These are phyloP conservation scores for Andrena cerasifolii DNA, from an alignment of 1,140 invertebrate genomes.

Conservation along the genomic window DNA sequence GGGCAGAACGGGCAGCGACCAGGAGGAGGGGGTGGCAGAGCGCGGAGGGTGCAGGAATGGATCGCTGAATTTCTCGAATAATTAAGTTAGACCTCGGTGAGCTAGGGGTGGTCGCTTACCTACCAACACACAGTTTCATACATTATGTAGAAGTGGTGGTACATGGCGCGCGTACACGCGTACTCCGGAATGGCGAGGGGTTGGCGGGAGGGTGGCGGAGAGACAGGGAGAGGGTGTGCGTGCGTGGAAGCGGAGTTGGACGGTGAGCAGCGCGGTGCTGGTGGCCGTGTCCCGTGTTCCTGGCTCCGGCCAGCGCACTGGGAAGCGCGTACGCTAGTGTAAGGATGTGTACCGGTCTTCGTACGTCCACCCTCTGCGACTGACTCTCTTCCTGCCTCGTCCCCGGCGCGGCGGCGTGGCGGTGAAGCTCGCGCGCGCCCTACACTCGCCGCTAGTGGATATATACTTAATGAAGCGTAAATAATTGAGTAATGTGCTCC, in stretches of 20 bases:
- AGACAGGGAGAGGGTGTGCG: background rate
- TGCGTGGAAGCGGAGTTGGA: slow-evolving; percentile 30
- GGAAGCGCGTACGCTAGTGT: slow-evolving; percentile 17
- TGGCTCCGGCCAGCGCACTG: slow-evolving; percentile 8
- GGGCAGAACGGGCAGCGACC: slow-evolving; percentile 34
- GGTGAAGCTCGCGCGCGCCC: slow-evolving; percentile 68
- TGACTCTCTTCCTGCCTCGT: slow-evolving; percentile 36
- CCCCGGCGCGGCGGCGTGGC: slow-evolving; percentile 50
- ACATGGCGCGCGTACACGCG: slow-evolving; percentile 62
- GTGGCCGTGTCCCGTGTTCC: slow-evolving; percentile 50
- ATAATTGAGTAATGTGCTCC: slow-evolving; percentile 83
- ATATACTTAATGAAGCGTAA: slow-evolving; percentile 83
- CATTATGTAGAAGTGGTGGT: slow-evolving; percentile 78
- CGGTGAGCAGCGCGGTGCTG: slow-evolving; percentile 40
- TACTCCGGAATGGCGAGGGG: slow-evolving; percentile 16
- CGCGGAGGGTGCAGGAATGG: slow-evolving; percentile 78
- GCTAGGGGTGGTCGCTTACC: slow-evolving; percentile 80
- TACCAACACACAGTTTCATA: slow-evolving; percentile 80
- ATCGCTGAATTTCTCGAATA: slow-evolving; percentile 82
- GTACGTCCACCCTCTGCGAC: slow-evolving; percentile 25
- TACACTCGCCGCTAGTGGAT: slow-evolving; percentile 81
- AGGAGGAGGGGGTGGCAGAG: slow-evolving; percentile 45
- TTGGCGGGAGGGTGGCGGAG: background rate
- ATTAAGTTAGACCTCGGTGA: slow-evolving; percentile 81
- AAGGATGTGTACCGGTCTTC: slow-evolving; percentile 25